These are phyloP conservation scores for Harpagifer antarcticus DNA, from an alignment of 2,797 vertebrate genomes.

Conservation along the genomic window DNA sequence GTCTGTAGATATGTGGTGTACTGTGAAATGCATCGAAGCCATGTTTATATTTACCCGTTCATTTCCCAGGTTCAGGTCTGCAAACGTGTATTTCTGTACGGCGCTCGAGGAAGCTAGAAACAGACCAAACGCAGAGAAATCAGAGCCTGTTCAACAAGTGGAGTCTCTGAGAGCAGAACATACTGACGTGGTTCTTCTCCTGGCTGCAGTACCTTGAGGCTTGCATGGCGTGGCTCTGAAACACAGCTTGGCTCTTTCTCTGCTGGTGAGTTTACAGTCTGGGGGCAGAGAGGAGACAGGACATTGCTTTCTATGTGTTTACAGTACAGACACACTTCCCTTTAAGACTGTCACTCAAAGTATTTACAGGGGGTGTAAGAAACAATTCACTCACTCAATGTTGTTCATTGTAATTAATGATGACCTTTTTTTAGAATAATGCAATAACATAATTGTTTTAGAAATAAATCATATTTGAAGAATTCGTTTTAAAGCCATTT, in stretches of 20 bases:
- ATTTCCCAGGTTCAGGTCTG: constrained; percentile 94
- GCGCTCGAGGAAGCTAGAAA: constrained; percentile 71
- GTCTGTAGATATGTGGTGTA: no score
- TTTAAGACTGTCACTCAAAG: not conserved
- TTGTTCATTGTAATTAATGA: no score
- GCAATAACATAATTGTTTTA: no score
- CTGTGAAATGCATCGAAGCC: no score
- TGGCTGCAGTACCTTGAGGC: constrained; percentile 82
- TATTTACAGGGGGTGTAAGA: not conserved
- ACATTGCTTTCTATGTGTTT: no score
- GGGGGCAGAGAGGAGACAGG: constrained; percentile 11
- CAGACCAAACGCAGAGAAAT: not conserved
- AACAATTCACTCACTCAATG: no score
- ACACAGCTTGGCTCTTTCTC: constrained; percentile 94
- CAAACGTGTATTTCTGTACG: constrained; percentile 90
- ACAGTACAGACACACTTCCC: no score
- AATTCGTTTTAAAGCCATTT: no score
- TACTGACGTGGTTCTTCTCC: not conserved
- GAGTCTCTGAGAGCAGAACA: not conserved
- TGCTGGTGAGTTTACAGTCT: constrained; percentile 94
- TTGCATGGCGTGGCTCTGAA: constrained; percentile 92
- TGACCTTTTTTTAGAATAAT: no score
- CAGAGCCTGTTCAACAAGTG: not conserved
- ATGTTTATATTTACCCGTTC: constrained; percentile 88
- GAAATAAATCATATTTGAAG: no score